Base-by-base conservation (phyloP, 2,888 invertebrate genomes). In the Camponotus fellah region DNA sequence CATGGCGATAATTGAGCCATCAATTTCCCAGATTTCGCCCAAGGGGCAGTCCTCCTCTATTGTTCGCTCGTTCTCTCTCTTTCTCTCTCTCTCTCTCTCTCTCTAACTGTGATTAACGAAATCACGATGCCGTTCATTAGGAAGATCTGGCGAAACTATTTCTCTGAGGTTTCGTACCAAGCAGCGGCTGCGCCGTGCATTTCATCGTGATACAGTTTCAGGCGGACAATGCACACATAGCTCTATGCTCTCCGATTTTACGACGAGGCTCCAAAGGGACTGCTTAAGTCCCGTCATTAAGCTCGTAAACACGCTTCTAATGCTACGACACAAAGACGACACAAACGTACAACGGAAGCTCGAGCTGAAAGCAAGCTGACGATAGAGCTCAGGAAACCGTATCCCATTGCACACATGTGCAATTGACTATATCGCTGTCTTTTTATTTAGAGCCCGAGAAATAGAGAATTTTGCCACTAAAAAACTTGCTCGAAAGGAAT, bases 241-340 rank as follows among this genome's bases (percentile, higher is more conserved):
- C 84, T 86, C 65, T 68, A 77, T 37, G 68, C 65, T 62, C 84
- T 64, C 84, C 86, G 86, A 85, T 85, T 85, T 85, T 80, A 72
- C 80, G 84, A 77, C 77, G 86, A 69, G 83, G 65, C 85, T 85
- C 86, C 87, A 86, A 89, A 90, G 88, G 85, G 89, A 88, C 88
- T 89, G 85, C 85, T 87, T 83, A 85, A 89, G 89, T 85, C 82
- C 85, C 83, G 86, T 88, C 87, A 84, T 88, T 89, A 90, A 88
- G 88, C 90, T 86, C 85, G 82, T 80, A 88, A 91, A 88, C 88
- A 84, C 60, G 69, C 76, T 69, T 56, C 83, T 76, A 64, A 72
- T 82, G 77, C 74, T 64, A 21, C 53, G 56, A 65, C 74, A 83
- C 85, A 77, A 75, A 81, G 75, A 77, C 84, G 37, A 75, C 72